These are phyloP conservation scores for Peromyscus californicus DNA, from an alignment of 2,113 vertebrate species.

Conservation along the genomic window DNA sequence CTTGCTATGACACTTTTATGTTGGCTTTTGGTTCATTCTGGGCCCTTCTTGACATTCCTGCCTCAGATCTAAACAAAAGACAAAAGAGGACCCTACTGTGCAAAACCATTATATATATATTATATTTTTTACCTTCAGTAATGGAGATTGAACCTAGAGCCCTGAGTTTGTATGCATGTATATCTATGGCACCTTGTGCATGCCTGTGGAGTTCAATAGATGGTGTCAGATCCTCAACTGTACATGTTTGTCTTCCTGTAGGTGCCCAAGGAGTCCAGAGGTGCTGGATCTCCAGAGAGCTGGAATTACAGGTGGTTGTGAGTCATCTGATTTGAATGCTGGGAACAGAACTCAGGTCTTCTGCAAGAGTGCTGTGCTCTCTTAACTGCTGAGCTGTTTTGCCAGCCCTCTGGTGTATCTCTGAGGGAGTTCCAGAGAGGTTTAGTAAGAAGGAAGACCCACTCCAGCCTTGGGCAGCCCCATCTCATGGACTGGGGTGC, in stretches of 20 bases:
- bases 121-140: not conserved
- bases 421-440: not conserved
- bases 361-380: not conserved
- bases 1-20: not conserved
- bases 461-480: not conserved
- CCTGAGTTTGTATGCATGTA: not conserved
- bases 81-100: not conserved
- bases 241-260: not conserved
- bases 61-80: not conserved
- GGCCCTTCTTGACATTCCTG: not conserved
- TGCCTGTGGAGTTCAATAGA: not conserved
- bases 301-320: not conserved
- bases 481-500: not conserved
- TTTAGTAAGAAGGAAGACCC: not conserved
- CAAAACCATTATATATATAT: not conserved
- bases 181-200: not conserved
- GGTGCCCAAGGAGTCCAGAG: not conserved
- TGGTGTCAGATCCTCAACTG: not conserved
- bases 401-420: not conserved
- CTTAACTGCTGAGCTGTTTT: not conserved
- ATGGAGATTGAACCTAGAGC: not conserved
- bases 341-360: not conserved
- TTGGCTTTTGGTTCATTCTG: not conserved
- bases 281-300: not conserved
- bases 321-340: not conserved